Base-by-base conservation (phyloP, 2,888 invertebrate species). In the Cerceris rybyensis region DNA sequence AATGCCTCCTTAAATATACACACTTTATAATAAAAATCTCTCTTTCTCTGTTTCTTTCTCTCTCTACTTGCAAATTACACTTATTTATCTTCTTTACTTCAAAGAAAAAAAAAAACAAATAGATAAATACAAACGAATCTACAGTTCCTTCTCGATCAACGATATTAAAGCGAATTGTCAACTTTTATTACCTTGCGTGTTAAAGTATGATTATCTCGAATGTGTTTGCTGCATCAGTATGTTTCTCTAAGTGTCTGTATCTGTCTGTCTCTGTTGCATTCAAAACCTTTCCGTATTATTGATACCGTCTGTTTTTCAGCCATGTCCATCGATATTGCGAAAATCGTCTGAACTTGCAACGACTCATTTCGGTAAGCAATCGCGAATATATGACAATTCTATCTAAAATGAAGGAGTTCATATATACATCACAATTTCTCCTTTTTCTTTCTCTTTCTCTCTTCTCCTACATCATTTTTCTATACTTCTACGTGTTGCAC, bases 291-390 rank as follows among this genome's bases (percentile, higher is more conserved):
- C 52, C 66, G 49, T 59, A 49, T 59, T 65, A 71, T 70, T 14
- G 58, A 72, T 70, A 42, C 50, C 14, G 59, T 78, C 66, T 80
- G 63, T 80, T 80, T 80, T 78, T 68, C 79, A 74, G 79, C 70
- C 78, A 64, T 67, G 78, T 70, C 69, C 74, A 74, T 64, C 78
- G 50, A 63, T 70, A 67, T 78, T 80, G 78, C 70, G 73, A 78
- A 78, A 79, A 63, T 65, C 54, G 69, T 66, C n/a, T 49, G 46
- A 59, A 41, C 11, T 67, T 49, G 66, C 67, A 70, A 67, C 52
- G 52, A 59, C 59, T 70, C 67, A 50, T 74, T 65, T 70, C 73
- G 79, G 70, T 78, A 78, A 80, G 79, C 74, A 55, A 74, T 65
- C 58, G 66, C 46, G 63, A 52, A 52, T 57, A 41, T 17, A 42